A percentile compares a stretch with the other conserved stretches of the same genome.
Conservation (phyloP, 2,113 vertebrate genomes). For the Grammomys dolichurus region DNA sequence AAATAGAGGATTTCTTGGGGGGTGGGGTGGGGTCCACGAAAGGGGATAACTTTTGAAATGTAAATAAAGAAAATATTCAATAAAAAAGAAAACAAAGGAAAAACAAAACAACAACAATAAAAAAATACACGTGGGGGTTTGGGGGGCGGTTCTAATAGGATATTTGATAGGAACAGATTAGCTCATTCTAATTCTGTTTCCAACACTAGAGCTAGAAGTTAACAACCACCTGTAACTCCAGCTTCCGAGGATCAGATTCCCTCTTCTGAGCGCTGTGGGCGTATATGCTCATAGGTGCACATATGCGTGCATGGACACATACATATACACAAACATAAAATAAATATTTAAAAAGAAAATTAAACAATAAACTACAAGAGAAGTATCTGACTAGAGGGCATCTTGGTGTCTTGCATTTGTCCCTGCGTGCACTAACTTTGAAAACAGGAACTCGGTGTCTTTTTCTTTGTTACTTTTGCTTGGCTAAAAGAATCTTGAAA, state of each 20-base stretch:
- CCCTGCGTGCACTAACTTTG: constrained; percentile 21
- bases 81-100: too few species aligned
- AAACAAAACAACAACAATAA: too few species aligned
- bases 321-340: neutral
- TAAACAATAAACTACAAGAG: constrained; percentile 41
- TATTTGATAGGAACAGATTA: neutral
- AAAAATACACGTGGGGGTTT: too few species aligned
- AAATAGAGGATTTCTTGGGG: too few species aligned
- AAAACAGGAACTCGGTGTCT: constrained; percentile 20
- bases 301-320: neutral
- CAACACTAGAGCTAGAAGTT: neutral
- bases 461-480: neutral
- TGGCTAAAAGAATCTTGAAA: constrained; percentile 27
- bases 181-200: neutral
- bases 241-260: neutral
- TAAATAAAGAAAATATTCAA: too few species aligned
- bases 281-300: neutral
- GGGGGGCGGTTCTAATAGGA: too few species aligned
- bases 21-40: too few species aligned
- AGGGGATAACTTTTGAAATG: too few species aligned
- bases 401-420: constrained; percentile 20
- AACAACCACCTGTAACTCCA: neutral
- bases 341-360: neutral
- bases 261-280: neutral
- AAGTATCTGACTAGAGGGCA: neutral